These are phyloP conservation scores for Autographa gamma DNA, from an alignment of 2,888 invertebrate species.

Conservation along the genomic window DNA sequence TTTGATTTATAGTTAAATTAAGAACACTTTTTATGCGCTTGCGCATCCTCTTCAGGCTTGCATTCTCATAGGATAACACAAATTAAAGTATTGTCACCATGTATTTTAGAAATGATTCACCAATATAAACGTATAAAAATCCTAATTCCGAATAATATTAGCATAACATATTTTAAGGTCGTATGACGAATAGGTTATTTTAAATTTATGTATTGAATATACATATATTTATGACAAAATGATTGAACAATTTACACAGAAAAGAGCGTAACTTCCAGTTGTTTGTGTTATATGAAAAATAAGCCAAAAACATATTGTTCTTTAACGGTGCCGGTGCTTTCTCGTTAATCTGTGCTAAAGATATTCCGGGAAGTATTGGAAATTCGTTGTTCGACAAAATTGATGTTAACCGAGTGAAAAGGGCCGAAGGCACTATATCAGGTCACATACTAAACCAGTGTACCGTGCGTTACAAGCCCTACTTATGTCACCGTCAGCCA, in stretches of 20 bases:
- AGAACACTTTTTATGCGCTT: constrained; percentile 46
- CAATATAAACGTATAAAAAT: not conserved
- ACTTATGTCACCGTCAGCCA: constrained; percentile 24
- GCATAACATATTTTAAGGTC: not conserved
- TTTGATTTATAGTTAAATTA: constrained; percentile 41
- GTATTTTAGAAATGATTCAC: not conserved
- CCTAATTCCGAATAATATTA: not conserved
- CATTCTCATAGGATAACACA: too few relatives aligned
- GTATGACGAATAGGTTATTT: not conserved
- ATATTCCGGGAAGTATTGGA: not conserved
- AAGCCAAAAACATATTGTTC: not conserved
- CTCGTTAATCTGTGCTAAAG: not conserved
- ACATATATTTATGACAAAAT: not conserved
- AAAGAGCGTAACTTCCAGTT: not conserved
- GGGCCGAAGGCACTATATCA: not conserved
- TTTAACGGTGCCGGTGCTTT: not conserved
- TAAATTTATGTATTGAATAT: not conserved
- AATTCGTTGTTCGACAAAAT: constrained; percentile 1
- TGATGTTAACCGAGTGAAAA: constrained; percentile 4
- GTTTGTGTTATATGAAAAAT: not conserved
- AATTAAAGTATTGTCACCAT: not conserved
- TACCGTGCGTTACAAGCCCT: constrained; percentile 17
- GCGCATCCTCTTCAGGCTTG: not conserved
- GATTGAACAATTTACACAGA: not conserved
- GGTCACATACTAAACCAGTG: constrained; percentile 3